Conservation (phyloP, 2,888 invertebrate species). For the Tenthredo notha region DNA sequence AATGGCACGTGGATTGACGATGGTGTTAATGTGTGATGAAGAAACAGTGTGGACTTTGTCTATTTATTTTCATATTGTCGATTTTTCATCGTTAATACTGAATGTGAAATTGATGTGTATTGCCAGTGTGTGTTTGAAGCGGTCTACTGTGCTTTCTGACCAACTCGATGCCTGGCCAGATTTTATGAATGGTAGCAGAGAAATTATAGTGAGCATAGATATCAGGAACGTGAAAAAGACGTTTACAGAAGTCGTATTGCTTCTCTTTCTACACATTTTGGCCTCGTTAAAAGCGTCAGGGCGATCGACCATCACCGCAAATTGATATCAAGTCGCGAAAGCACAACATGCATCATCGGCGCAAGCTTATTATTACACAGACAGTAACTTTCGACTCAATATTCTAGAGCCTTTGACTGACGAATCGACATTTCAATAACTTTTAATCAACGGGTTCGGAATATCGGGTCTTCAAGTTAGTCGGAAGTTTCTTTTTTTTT, state of each 20-base stretch:
- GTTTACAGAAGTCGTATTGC: not conserved
- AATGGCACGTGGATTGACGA: conserved; percentile 1
- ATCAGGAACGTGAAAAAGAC: conserved; percentile 22
- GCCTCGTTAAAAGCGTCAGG: not conserved
- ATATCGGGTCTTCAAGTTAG: conserved; percentile 18
- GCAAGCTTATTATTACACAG: conserved; percentile 75
- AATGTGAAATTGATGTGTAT: not conserved
- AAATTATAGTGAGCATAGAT: conserved; percentile 38
- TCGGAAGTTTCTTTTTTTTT: not conserved
- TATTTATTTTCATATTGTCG: not conserved
- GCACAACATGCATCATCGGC: conserved; percentile 79
- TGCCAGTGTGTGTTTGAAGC: conserved; percentile 60
- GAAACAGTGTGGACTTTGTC: not conserved
- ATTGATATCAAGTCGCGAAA: conserved; percentile 69
- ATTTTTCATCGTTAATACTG: not conserved
- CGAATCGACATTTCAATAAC: not conserved
- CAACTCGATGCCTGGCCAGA: conserved; percentile 68
- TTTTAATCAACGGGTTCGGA: not conserved
- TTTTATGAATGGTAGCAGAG: conserved; percentile 59
- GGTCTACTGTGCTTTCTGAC: conserved; percentile 70
- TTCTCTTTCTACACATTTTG: not conserved
- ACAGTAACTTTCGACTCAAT: conserved; percentile 58
- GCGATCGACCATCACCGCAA: conserved; percentile 33
- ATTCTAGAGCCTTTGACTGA: conserved; percentile 61
- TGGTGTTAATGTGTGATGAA: not conserved